phyloP scores from a whole-genome alignment of 2,113 vertebrate species.

The Cololabis saira region DNA sequence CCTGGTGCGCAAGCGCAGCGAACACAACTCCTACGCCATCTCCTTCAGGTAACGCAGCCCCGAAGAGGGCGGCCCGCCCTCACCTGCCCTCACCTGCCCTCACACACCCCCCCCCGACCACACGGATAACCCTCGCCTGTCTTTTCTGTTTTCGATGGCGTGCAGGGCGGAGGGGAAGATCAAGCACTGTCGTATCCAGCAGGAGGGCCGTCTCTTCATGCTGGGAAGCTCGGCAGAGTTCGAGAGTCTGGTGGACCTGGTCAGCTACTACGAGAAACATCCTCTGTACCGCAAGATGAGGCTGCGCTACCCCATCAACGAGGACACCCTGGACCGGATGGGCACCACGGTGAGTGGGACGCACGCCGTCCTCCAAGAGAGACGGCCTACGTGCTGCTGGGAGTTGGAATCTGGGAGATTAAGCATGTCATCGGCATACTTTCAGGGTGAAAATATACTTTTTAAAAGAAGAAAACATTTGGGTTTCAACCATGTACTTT shows the following conservation, averaged over 20 bases:
- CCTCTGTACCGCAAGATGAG: conserved; percentile 90
- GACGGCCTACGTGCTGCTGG: too few species aligned
- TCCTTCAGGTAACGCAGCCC: conserved; percentile 83
- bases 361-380: too few species aligned
- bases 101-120: too few species aligned
- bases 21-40: conserved; percentile 87
- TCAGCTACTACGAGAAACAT: conserved; percentile 89
- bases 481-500: too few species aligned
- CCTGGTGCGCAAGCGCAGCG: conserved; percentile 86
- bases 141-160: not conserved
- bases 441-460: too few species aligned
- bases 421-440: too few species aligned
- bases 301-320: conserved; percentile 89
- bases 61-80: too few species aligned
- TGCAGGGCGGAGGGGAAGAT: conserved; percentile 89
- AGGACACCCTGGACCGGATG: conserved; percentile 90
- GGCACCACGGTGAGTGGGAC: conserved; percentile 83
- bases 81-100: too few species aligned
- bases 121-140: not conserved
- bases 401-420: too few species aligned
- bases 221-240: conserved; percentile 89
- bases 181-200: conserved; percentile 90
- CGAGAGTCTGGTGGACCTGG: conserved; percentile 87
- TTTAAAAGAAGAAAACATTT: too few species aligned
- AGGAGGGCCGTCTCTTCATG: conserved; percentile 89